Evolutionary conservation across 2,797 vertebrate species (phyloP).

Genomic region (Malacoraja senta): DNA sequence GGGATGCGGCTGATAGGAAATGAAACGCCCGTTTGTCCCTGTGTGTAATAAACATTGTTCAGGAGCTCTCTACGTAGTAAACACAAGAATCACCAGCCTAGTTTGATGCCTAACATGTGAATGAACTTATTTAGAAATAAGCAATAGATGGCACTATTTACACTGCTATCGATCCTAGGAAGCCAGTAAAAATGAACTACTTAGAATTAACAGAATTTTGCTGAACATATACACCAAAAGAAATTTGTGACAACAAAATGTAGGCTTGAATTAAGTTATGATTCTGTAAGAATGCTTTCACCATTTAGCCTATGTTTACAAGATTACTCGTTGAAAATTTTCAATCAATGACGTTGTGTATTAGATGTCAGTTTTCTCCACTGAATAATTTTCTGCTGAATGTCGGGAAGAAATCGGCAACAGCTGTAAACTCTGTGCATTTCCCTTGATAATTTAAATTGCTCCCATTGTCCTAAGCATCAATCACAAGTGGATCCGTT

Average conservation of each 20-base stretch:
- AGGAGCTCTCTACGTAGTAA: neutral
- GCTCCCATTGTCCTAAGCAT: neutral
- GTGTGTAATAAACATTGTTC: neutral
- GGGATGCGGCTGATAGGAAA: neutral
- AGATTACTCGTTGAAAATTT: neutral
- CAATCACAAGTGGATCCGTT: neutral
- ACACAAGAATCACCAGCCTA: too few species aligned
- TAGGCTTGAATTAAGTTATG: slow-evolving; percentile 2
- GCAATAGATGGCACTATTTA: slow-evolving; percentile 29
- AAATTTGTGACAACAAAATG: neutral
- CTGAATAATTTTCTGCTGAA: neutral
- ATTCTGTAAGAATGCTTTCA: neutral
- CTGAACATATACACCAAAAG: neutral
- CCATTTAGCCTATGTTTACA: neutral
- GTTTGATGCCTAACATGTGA: too few species aligned
- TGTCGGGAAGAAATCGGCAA: neutral
- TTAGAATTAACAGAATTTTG: neutral
- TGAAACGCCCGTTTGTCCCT: neutral
- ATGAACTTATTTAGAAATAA: neutral
- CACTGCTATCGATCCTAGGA: neutral
- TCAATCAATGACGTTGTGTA: neutral
- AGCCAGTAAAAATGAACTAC: neutral
- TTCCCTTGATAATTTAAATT: neutral
- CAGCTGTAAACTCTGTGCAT: neutral
- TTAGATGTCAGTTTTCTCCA: neutral